Percentiles rank a stretch among this genome's conserved stretches.
Evolutionary conservation across 2,113 vertebrate genomes (phyloP).

Genomic region (Macroglossus sobrinus): DNA sequence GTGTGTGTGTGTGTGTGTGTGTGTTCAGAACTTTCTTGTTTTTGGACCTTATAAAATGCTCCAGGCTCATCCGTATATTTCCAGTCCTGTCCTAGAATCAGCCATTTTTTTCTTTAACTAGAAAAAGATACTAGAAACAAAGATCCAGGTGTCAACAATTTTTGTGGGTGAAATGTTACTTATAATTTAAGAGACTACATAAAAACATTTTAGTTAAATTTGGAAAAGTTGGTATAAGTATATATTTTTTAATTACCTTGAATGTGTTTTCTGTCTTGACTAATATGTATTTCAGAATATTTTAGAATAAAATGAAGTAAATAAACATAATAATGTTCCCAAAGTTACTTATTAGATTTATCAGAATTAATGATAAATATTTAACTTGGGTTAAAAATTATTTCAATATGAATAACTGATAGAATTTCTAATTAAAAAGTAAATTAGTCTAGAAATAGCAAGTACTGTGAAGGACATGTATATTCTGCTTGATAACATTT

Average conservation of each 20-base stretch:
- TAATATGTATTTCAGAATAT: neutral
- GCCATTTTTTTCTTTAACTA: neutral
- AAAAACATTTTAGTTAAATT: neutral
- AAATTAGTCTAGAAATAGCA: conserved; percentile 35
- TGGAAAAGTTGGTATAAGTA: neutral
- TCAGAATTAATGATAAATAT: conserved; percentile 21
- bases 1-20: neutral
- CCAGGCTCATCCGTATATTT: neutral
- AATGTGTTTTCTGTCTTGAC: neutral
- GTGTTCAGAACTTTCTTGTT: neutral
- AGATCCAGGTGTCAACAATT: neutral
- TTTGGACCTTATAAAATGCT: neutral
- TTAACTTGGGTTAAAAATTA: conserved; percentile 48
- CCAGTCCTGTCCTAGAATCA: neutral
- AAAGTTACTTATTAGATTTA: neutral
- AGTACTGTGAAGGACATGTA: neutral
- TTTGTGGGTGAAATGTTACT: neutral
- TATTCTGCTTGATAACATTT: conserved; percentile 40
- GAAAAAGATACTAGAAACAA: neutral
- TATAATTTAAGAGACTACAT: neutral
- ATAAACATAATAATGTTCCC: neutral
- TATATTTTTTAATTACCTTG: neutral
- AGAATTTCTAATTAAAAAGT: conserved; percentile 46
- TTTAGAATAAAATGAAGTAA: neutral
- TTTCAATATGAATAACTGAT: neutral